Conservation (phyloP, 1,140 invertebrate species). For the Octopus bimaculoides region DNA sequence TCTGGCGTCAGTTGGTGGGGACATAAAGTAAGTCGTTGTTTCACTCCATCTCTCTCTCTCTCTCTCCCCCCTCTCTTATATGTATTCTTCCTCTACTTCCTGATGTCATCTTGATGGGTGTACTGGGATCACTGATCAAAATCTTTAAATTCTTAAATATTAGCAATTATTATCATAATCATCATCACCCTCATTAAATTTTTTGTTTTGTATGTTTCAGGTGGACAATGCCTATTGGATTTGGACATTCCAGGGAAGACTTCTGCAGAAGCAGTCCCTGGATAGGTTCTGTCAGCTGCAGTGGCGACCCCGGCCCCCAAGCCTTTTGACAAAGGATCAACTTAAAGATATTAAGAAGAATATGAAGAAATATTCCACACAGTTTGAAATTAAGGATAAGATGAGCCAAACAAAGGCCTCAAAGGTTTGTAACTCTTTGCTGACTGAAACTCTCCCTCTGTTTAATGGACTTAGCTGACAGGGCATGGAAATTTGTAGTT, state of each 20-base stretch:
- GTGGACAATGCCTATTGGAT: conserved; percentile 94
- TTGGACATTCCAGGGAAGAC: conserved; percentile 92
- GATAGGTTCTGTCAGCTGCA: conserved; percentile 92
- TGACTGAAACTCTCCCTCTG: no score
- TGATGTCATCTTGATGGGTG: no score
- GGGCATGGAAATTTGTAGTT: no score
- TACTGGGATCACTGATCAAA: no score
- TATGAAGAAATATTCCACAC: conserved; percentile 92
- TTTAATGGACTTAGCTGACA: no score
- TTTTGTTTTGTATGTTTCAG: conserved; percentile 44
- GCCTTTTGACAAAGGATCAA: conserved; percentile 71
- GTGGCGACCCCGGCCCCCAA: conserved; percentile 92
- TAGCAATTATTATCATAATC: no score
- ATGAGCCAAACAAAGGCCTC: conserved; percentile 89
- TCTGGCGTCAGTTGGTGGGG: conserved; percentile 94
- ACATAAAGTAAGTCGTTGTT: conserved; percentile 68
- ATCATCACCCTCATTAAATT: no score
- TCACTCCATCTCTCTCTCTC: not conserved
- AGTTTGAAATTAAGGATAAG: conserved; percentile 95
- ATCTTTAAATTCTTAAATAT: no score
- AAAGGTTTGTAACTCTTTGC: conserved; percentile 64
- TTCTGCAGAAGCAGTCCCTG: conserved; percentile 77
- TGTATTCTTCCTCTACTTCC: not conserved
- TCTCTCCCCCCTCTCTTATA: not conserved
- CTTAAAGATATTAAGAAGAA: conserved; percentile 91